phyloP scores from a whole-genome alignment of 2,888 invertebrate genomes.

The Epiblema foenella region DNA sequence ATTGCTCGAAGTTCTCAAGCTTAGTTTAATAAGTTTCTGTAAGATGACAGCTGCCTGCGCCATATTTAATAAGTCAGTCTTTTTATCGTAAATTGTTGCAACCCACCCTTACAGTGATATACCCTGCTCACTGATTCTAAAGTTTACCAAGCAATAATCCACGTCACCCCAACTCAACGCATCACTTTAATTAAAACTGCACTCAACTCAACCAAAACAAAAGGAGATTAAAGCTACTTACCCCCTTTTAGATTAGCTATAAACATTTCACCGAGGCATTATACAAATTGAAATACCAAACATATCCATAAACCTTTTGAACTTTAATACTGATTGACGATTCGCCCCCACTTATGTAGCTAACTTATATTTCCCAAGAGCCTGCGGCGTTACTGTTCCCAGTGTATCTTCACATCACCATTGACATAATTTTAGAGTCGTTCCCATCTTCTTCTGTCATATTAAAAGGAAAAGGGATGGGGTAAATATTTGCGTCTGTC shows the following conservation, averaged over 20 bases:
- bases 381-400: constrained; percentile 59
- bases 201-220: constrained; percentile 26
- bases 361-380: constrained; percentile 78
- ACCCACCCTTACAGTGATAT: no score
- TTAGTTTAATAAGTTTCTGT: no score
- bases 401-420: constrained; percentile 56
- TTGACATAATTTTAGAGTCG: constrained; percentile 50
- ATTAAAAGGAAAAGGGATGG: constrained; percentile 54
- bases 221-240: constrained; percentile 38
- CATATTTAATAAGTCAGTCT: no score
- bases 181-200: constrained; percentile 36
- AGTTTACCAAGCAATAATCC: constrained; percentile 2
- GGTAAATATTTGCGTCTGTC: constrained; percentile 50
- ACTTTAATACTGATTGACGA: constrained; percentile 77
- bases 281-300: constrained; percentile 71
- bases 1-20: no score
- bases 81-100: no score
- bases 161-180: constrained; percentile 12
- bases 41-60: no score
- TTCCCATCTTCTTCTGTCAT: constrained; percentile 56
- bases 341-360: constrained; percentile 69
- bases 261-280: constrained; percentile 53
- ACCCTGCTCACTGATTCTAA: constrained; percentile 11
- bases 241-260: constrained; percentile 35
- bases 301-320: constrained; percentile 63